Base-by-base conservation (phyloP, 1,140 invertebrate genomes). In the Drosophila nigrodunni region DNA sequence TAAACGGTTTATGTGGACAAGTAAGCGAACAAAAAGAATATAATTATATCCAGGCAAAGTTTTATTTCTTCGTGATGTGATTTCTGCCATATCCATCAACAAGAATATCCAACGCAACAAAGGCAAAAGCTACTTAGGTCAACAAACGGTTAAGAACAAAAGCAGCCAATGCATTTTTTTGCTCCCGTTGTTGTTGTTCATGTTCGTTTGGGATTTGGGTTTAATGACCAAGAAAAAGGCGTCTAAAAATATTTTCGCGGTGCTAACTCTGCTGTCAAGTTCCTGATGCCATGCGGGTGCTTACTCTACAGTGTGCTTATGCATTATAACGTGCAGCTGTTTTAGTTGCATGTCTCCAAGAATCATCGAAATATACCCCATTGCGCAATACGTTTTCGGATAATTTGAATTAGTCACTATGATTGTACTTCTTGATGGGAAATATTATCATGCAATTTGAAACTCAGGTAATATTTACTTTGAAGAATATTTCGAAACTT, bases 61-160 rank as follows among this genome's bases (percentile, higher is more conserved):
- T 76, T 55, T 50, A 44, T 72, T 54, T 35, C 15, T 57, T 39
- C 18, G 60, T 46, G 37, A 43, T 60, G 35, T 30, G 70, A 69
- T 69, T 73, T 43, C 70, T 44, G 74, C 41, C 76, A 74, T 71
- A 34, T 77, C 55, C 76, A 72, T 70, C 65, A 77, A 49, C 52
- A 62, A 3, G 37, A 37, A 46, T 34, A 74, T 13, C 73, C 74
- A 34, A 58, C 52, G 3, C 50, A 77, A 59, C 66, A 78, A 49
- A 41, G 52, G 62, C 61, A 75, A 66, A 67, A 50, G 66, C 77
- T 43, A 68, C 58, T 81, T 86, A 75, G 82, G 82, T 77, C 83
- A 87, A 72, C 66, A 88, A 88, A 83, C 82, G 69, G 44, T 78
- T 66, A 80, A 88, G 83, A 87, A 87, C 80, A 88, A 87, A 82